Evolutionary conservation across 2,797 vertebrate genomes (phyloP), one percentile per base, ranked within the genome.

Genomic region (Enteromius trimaculatus): DNA sequence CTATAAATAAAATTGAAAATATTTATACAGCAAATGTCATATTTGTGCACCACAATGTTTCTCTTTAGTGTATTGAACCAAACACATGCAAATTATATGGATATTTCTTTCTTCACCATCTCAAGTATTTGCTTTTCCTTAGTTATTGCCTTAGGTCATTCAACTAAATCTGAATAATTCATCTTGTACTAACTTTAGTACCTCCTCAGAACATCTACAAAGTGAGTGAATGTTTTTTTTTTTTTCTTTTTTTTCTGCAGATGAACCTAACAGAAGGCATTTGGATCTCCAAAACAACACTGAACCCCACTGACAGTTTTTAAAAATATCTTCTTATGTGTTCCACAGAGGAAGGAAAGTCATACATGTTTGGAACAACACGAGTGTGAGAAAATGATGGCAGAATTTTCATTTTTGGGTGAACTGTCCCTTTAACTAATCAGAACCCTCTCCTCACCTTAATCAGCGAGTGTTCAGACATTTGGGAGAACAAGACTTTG

Each of bases 401-500:
- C 9, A 51, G 8, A 31, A 51, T 74, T 74, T 13, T 3, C 1
- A 34, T 74, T 55, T 74, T 37, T 55, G 29, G 6, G 10, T 37
- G 49, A 55, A 55, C 49, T 55, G 29, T 75, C 19, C 10, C 49
- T 74, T 55, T 75, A 75, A 75, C 11, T 7, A 74, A 51, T n/a
- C 49, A n/a, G 49, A 74, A 76, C 14, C 31, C 31, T 31, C n/a
- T 68, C 29, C 8, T 39, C n/a, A 10, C 21, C 16, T 26, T 31
- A 75, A 81, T 75, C 58, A 81, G 42, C 51, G 19, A 10, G n/a
- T 75, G 72, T 69, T 82, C 49, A 58, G 62, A 77, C 62, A 77
- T 77, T 58, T 51, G 72, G 44, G 78, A 77, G 90, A 89, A 90
- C 89, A 80, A 90, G 89, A 89, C 89, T 77, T 89, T 88, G 90